Conservation (phyloP, 2,113 vertebrate genomes). For the Peucedramus taeniatus region DNA sequence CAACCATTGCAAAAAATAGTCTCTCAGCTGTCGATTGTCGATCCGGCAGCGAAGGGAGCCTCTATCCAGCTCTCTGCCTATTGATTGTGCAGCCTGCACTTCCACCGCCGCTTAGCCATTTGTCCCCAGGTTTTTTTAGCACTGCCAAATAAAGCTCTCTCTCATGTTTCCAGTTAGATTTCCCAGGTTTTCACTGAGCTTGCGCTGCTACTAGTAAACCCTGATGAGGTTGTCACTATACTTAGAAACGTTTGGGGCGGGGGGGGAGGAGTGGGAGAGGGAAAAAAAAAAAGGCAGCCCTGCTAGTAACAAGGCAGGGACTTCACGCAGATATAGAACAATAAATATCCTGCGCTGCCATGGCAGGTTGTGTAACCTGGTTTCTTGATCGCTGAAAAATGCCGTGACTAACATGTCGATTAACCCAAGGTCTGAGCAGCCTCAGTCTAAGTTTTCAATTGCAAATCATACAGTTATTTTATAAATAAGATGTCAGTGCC, state of each 20-base stretch:
- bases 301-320: constrained; percentile 29
- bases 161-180: constrained; percentile 77
- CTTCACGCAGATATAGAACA: constrained; percentile 42
- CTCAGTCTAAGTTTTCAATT: not conserved
- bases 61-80: constrained; percentile 84
- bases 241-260: constrained; percentile 71
- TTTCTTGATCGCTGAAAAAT: constrained; percentile 25
- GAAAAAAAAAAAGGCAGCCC: not conserved
- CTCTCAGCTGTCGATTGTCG: constrained; percentile 85
- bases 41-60: constrained; percentile 81
- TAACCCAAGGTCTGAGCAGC: not conserved
- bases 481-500: not conserved
- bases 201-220: constrained; percentile 79
- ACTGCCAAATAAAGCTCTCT: constrained; percentile 95
- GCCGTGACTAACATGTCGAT: not conserved
- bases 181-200: constrained; percentile 77
- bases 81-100: constrained; percentile 86
- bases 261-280: not conserved
- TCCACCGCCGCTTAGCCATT: constrained; percentile 79
- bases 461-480: not conserved
- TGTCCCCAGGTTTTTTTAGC: constrained; percentile 81
- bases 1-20: constrained; percentile 99
- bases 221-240: constrained; percentile 79
- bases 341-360: constrained; percentile 42
- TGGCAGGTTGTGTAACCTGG: constrained; percentile 50